Percentiles rank a stretch among this genome's conserved stretches.
Conservation (phyloP, 2,888 invertebrate species). For the Branchellion lobata region DNA sequence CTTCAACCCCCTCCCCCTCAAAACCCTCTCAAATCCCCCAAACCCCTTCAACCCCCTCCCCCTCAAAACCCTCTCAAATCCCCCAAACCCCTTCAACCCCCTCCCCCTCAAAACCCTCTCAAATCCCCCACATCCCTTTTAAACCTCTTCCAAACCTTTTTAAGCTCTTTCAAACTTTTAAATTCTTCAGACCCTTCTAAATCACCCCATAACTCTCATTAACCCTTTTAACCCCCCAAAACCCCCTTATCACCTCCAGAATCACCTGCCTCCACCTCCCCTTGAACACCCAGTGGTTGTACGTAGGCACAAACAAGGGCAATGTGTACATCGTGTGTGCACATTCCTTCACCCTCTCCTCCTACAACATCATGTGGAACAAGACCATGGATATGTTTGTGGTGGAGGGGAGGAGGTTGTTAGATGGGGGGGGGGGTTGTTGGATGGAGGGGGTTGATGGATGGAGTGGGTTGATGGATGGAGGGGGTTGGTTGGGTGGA, state of each 20-base stretch:
- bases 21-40: too few relatives aligned
- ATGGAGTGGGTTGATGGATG: not conserved
- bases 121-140: too few relatives aligned
- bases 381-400: constrained; percentile 78
- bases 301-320: constrained; percentile 94
- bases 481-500: not conserved
- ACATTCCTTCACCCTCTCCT: constrained; percentile 90
- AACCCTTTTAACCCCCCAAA: too few relatives aligned
- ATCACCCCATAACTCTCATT: too few relatives aligned
- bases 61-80: not conserved
- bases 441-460: not conserved
- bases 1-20: constrained; percentile 74
- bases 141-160: too few relatives aligned
- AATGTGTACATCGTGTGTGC: constrained; percentile 96
- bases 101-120: constrained; percentile 93
- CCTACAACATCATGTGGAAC: constrained; percentile 99
- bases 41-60: too few relatives aligned
- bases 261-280: constrained; percentile 68
- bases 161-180: too few relatives aligned
- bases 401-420: not conserved
- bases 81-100: constrained; percentile 42
- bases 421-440: not conserved
- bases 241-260: constrained; percentile 1
- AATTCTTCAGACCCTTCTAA: too few relatives aligned
- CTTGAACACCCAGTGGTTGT: constrained; percentile 95